A percentile compares a stretch with the other conserved stretches of the same genome.
Conservation (phyloP, 2,113 vertebrate genomes). For the Barnardius zonarius region DNA sequence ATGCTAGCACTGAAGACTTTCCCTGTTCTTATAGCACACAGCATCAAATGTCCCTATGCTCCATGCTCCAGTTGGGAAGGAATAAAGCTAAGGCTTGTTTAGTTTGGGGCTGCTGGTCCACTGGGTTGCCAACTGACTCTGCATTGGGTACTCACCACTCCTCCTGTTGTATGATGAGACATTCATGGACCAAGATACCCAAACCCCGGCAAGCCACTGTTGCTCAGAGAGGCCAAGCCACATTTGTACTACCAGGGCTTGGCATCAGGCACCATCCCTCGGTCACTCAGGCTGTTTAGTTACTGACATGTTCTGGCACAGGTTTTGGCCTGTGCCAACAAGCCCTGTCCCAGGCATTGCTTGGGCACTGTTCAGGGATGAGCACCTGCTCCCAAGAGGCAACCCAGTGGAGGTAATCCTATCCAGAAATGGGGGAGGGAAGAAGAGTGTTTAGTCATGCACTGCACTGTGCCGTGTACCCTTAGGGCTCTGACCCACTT, state of each 20-base stretch:
- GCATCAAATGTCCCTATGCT: neutral
- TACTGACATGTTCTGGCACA: neutral
- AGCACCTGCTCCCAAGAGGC: neutral
- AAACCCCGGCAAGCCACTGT: neutral
- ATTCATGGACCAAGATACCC: neutral
- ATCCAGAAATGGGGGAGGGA: neutral
- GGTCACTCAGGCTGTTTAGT: neutral
- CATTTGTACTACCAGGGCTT: neutral
- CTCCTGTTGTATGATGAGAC: neutral
- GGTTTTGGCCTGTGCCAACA: neutral
- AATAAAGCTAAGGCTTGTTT: neutral
- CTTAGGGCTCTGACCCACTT: neutral
- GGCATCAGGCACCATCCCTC: neutral
- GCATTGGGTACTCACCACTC: rapidly evolving
- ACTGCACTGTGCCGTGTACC: neutral
- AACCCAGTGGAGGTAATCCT: neutral
- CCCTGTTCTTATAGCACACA: neutral
- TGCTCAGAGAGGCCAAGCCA: neutral
- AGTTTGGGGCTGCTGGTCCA: neutral
- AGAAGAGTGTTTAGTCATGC: neutral
- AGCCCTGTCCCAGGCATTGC: neutral
- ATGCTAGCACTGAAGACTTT: neutral
- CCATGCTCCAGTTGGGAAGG: neutral
- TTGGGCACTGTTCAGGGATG: neutral
- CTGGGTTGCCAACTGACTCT: neutral